These are phyloP conservation scores for Genyomyrus donnyi DNA, from an alignment of 2,113 vertebrate species.

Conservation along the genomic window DNA sequence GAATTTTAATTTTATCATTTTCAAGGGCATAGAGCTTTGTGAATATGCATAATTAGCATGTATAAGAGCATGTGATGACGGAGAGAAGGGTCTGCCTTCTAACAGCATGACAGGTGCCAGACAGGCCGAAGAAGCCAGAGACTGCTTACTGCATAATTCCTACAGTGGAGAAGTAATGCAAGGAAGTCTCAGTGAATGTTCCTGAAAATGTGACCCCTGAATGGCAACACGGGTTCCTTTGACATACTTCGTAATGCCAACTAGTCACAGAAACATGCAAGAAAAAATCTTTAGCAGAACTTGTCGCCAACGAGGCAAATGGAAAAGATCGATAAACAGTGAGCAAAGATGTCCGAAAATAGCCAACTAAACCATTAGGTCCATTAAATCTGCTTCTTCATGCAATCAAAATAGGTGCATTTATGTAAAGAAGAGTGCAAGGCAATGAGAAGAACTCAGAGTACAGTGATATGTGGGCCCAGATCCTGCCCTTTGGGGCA, in stretches of 20 bases:
- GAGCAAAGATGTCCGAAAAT: background rate
- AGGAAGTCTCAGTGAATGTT: background rate
- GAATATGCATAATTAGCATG: background rate
- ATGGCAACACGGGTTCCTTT: background rate
- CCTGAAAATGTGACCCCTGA: background rate
- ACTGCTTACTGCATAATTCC: background rate
- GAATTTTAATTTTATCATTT: background rate
- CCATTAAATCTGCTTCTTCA: too few species aligned
- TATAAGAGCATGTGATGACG: background rate
- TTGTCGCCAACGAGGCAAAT: background rate
- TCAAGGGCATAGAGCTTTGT: background rate
- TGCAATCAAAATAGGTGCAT: background rate
- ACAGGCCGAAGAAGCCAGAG: background rate
- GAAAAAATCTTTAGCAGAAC: background rate
- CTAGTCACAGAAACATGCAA: background rate
- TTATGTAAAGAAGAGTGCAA: background rate
- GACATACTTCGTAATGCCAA: background rate
- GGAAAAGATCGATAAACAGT: background rate
- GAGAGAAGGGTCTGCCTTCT: background rate
- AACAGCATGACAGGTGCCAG: background rate
- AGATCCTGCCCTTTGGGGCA: background rate
- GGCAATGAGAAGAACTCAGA: background rate
- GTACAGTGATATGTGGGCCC: background rate
- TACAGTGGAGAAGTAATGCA: background rate
- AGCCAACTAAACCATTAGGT: background rate